Base-by-base conservation (phyloP, 1,140 invertebrate genomes). In the Limonius californicus region DNA sequence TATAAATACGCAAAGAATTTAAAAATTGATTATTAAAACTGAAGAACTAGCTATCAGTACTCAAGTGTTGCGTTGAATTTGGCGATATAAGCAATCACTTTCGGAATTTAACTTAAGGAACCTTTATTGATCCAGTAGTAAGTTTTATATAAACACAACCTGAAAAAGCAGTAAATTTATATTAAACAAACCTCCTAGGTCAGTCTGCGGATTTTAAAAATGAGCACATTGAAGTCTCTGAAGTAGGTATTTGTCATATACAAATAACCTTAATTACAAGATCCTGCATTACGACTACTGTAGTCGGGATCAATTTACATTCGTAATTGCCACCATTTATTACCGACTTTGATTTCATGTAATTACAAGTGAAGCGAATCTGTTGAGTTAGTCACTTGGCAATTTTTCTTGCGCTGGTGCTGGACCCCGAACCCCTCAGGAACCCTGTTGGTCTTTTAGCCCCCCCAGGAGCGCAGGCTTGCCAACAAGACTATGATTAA, bases 351-450 rank as follows among this genome's bases (percentile, higher is more conserved):
- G 16, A 50, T 50, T 50, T 50, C 7, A 18, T 50, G 20, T 50
- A 50, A 50, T 50, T 50, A 50, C 45, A 50, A 19, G 14, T 50
- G 45, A 50, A 50, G 45, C 45, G 45, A 50, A 50, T 19, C 45
- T 50, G 45, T 50, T 50, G 20, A 50, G 45, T 50, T 50, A 50
- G 16, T 50, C 45, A 50, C 8, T 50, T 50, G 14, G 45, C 45
- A 50, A 50, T 50, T 50, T 50, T 50, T 50, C 45, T 50, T 50
- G 8, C 19, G 9, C 2, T 14, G 20, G 14, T 19, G 12, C 2
- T 18, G 20, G 20, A 50, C 16, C 14, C 19, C 7, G 14, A 21
- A 12, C 16, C 20, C 45, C n/a, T 12, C 42, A 50, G 45, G 45
- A 12, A 19, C 20, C 45, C 20, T 18, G 4, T 7, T 19, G 45